Base-by-base conservation (phyloP, 2,113 vertebrate species). In the Probosciger aterrimus region DNA sequence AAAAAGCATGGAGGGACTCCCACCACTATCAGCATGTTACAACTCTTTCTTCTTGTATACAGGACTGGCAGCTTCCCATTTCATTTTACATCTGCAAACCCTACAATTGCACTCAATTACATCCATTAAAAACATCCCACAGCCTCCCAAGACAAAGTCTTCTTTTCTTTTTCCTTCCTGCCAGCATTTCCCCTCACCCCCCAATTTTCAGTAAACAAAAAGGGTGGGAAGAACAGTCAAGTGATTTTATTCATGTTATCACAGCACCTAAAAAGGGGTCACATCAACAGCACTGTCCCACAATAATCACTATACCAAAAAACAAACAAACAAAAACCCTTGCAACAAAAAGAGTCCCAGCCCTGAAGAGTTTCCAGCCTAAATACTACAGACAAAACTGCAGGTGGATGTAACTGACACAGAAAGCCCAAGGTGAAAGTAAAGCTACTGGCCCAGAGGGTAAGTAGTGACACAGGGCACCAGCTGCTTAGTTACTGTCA, bases 401-500 rank as follows among this genome's bases (percentile, higher is more conserved):
- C 90, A 93, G 88, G 93, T 96, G 92, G 90, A 78, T 70, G 50
- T 59, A 63, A 93, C 18, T 4, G 63, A 86, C 41, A 86, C 75
- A 95, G 88, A 70, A 67, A 79, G 70, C 52, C 81, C 73, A 92
- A 96, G 93, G 92, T 92, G 57, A 59, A 64, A 81, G 85, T 9
- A 88, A 4, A 8, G 68, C 92, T 46, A 14, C 68, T 31, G 46
- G 90, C 79, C 76, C 88, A 86, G 68, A 67, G 88, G 82, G 25
- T 87, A 69, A 95, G 82, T 28, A 49, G 50, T 10, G 59, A 70
- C 70, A 62, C 59, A 63, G 76, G 46, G 75, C 93, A 95, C 59
- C 94, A 95, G 95, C 92, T 96, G 95, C 92, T 95, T 14, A 10
- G 19, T 82, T 22, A 82, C 30, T 96, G 82, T 92, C 75, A 49